phyloP scores from a whole-genome alignment of 2,888 invertebrate species.

The Orthosia incerta region DNA sequence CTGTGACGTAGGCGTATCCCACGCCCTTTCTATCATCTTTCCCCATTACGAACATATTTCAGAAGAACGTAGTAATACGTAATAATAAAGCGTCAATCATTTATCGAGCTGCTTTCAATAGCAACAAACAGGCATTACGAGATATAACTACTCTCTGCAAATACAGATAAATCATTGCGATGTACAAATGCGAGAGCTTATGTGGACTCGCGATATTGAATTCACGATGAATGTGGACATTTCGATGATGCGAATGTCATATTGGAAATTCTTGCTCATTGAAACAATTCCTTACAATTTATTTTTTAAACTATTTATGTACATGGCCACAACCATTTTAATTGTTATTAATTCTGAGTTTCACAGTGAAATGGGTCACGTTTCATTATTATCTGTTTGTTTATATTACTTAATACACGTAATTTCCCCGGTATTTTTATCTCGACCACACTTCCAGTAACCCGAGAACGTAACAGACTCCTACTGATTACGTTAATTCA shows the following conservation, averaged over 20 bases:
- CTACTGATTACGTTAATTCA: conserved; percentile 35
- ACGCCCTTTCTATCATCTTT: conserved; percentile 18
- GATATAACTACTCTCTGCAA: conserved; percentile 45
- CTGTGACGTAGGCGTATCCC: conserved; percentile 25
- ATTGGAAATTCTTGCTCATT: conserved; percentile 16
- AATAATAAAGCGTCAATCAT: conserved; percentile 44
- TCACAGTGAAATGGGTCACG: conserved; percentile 6
- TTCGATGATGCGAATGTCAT: conserved; percentile 11
- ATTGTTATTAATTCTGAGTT: conserved; percentile 3
- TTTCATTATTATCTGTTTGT: conserved; percentile 14
- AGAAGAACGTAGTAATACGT: conserved; percentile 31
- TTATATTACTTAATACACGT: not conserved
- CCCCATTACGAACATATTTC: conserved; percentile 31
- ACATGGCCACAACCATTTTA: not conserved
- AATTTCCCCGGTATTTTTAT: conserved; percentile 21
- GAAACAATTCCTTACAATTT: not conserved
- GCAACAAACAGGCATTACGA: conserved; percentile 21
- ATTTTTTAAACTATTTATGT: not conserved
- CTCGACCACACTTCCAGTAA: conserved; percentile 42
- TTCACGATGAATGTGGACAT: conserved; percentile 32
- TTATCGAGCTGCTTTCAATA: conserved; percentile 30
- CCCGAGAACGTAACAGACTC: conserved; percentile 44
- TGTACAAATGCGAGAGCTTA: conserved; percentile 35
- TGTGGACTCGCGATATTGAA: conserved; percentile 48
- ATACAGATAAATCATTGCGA: conserved; percentile 50